Evolutionary conservation across 2,888 invertebrate species (phyloP).

Genomic region (Chrysotoxum bicinctum): DNA sequence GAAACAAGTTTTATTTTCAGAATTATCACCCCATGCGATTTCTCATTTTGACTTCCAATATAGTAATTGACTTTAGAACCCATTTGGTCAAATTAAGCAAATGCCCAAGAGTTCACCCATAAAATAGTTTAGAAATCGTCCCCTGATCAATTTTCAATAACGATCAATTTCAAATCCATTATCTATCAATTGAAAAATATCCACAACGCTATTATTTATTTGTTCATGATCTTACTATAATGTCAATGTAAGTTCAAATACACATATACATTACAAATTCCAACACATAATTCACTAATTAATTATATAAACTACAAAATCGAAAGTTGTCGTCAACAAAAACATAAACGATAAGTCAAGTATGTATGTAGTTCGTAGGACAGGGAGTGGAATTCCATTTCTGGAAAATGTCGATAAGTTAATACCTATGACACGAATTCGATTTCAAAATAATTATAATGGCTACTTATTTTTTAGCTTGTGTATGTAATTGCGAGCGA

Average conservation of each 20-base stretch:
- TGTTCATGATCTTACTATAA: not conserved
- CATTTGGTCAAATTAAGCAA: not conserved
- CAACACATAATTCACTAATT: slow-evolving; percentile 2
- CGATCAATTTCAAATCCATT: not conserved
- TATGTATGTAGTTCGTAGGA: not conserved
- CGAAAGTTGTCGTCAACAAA: not conserved
- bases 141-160: slow-evolving; percentile 3
- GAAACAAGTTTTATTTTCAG: not conserved
- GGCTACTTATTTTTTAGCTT: not conserved
- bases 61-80: not conserved
- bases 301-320: slow-evolving; percentile 1
- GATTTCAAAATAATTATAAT: slow-evolving; percentile 1
- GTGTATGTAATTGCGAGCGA: slow-evolving; percentile 38
- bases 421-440: slow-evolving; percentile 8
- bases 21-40: not conserved
- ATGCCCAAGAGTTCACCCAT: not conserved
- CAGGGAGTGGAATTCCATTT: not conserved
- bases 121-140: not conserved
- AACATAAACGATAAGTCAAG: not conserved
- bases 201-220: not conserved
- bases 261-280: slow-evolving; percentile 1
- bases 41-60: not conserved
- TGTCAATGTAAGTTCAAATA: not conserved
- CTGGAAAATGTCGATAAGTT: not conserved
- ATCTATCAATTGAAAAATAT: slow-evolving; percentile 6